A percentile compares a stretch with the other conserved stretches of the same genome.
These are phyloP conservation scores for Drosophila paulistorum DNA, from an alignment of 1,140 invertebrate genomes.

Conservation along the genomic window DNA sequence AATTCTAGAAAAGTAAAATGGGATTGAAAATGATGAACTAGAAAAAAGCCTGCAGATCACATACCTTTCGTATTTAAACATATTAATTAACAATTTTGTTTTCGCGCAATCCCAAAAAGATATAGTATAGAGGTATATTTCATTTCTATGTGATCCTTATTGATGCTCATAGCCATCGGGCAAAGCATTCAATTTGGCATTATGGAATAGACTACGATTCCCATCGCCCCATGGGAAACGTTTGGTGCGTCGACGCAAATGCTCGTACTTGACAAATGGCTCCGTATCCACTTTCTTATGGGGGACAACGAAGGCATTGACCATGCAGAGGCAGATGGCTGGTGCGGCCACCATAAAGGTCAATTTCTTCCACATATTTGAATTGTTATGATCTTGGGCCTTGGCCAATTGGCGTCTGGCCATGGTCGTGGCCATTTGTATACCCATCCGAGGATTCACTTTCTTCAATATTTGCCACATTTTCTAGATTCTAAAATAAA, in stretches of 20 bases:
- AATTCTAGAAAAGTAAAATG: neutral
- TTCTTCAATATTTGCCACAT: slow-evolving; percentile 45
- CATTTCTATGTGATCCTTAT: neutral
- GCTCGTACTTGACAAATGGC: slow-evolving; percentile 88
- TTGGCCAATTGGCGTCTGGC: slow-evolving; percentile 8
- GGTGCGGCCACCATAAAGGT: slow-evolving; percentile 89
- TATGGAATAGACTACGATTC: slow-evolving; percentile 89
- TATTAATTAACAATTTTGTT: neutral
- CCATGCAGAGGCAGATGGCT: slow-evolving; percentile 86
- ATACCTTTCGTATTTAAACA: neutral
- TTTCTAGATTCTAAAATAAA: neutral
- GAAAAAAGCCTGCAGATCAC: neutral
- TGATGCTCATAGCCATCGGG: slow-evolving; percentile 90
- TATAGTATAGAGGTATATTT: neutral
- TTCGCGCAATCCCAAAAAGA: too few species aligned
- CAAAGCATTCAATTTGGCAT: slow-evolving; percentile 89
- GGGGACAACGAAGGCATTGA: slow-evolving; percentile 87
- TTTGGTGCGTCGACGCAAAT: slow-evolving; percentile 88
- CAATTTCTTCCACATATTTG: slow-evolving; percentile 87
- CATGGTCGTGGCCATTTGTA: neutral
- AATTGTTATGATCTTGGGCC: slow-evolving; percentile 8
- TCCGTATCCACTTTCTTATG: slow-evolving; percentile 82
- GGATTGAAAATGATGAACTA: too few species aligned
- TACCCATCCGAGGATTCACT: slow-evolving; percentile 5
- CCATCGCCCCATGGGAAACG: slow-evolving; percentile 95